phyloP scores from a whole-genome alignment of 2,797 vertebrate genomes.

The Myripristis jacobus region DNA sequence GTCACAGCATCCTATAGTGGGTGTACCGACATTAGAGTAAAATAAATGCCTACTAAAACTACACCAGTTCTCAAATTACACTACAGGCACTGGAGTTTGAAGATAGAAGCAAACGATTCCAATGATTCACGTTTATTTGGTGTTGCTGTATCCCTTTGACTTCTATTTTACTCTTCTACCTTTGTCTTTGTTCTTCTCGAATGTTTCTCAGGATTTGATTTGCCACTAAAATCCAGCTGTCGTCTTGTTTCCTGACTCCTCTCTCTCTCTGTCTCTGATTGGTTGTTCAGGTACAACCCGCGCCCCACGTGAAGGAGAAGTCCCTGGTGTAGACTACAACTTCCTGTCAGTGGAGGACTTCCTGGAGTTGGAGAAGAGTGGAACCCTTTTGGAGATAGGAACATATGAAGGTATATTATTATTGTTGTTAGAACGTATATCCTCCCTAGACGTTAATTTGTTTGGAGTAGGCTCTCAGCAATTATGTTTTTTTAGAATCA shows the following conservation, averaged over 20 bases:
- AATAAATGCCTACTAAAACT: no score
- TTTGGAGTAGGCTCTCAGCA: no score
- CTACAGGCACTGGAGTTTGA: no score
- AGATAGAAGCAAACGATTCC: not conserved
- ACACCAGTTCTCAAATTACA: no score
- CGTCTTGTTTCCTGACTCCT: slow-evolving; percentile 17
- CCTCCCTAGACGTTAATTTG: no score
- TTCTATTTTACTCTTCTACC: no score
- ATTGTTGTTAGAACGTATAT: no score
- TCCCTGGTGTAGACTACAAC: slow-evolving; percentile 96
- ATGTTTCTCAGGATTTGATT: no score
- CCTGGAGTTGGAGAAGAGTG: slow-evolving; percentile 92
- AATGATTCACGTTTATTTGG: not conserved
- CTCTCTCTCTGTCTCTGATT: slow-evolving; percentile 44
- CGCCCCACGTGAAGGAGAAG: slow-evolving; percentile 94
- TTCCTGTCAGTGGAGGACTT: slow-evolving; percentile 96
- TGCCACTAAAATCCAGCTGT: not conserved
- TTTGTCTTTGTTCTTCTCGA: no score
- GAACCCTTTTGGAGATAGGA: slow-evolving; percentile 96
- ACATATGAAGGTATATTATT: slow-evolving; percentile 92
- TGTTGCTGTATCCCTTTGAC: not conserved
- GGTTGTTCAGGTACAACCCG: slow-evolving; percentile 93
- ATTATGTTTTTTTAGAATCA: no score
- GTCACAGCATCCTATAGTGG: not conserved
- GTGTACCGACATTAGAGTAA: no score